Conservation (phyloP, 2,797 vertebrate species). For the Avahi laniger region DNA sequence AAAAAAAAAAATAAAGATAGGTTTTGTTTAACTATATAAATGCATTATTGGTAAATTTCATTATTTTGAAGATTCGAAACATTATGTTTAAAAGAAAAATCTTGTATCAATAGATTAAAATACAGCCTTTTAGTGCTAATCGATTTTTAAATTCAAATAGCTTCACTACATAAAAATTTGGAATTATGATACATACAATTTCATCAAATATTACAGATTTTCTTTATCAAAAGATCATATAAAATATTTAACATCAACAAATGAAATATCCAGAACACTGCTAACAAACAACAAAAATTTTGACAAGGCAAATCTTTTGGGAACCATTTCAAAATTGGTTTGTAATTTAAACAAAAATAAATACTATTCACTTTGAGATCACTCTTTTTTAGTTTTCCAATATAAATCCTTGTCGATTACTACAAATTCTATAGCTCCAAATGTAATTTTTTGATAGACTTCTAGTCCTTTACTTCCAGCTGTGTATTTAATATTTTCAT, state of each 20-base stretch:
- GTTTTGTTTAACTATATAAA: constrained; percentile 4
- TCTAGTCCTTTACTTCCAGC: background rate
- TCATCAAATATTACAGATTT: background rate
- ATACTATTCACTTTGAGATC: background rate
- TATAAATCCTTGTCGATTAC: background rate
- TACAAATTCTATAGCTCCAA: background rate
- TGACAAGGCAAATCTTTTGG: background rate
- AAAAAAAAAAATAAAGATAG: background rate
- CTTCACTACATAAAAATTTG: background rate
- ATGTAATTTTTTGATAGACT: background rate
- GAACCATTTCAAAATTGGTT: background rate
- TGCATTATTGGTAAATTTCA: background rate
- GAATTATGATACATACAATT: background rate
- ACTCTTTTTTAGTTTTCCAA: background rate
- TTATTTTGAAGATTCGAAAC: background rate
- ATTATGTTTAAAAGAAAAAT: background rate
- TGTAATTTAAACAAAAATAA: background rate
- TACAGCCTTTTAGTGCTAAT: background rate
- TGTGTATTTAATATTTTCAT: background rate
- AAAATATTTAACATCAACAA: background rate
- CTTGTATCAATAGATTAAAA: background rate
- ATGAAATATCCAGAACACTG: background rate
- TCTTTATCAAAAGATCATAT: background rate
- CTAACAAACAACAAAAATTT: background rate
- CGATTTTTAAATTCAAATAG: background rate